Conservation (phyloP, 2,888 invertebrate species). For the Eupithecia vulgata region DNA sequence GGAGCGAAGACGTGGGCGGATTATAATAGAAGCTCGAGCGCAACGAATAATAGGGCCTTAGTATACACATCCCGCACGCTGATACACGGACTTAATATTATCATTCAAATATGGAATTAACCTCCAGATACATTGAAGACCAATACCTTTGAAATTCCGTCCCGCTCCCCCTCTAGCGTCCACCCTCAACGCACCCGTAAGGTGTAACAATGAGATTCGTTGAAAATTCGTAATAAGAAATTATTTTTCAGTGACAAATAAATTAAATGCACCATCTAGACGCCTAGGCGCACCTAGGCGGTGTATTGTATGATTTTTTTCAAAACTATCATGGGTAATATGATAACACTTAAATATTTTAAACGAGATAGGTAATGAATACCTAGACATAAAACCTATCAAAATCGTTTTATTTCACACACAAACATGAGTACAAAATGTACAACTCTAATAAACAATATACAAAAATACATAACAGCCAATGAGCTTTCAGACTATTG, state of each 20-base stretch:
- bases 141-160: neutral
- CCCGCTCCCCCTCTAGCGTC: neutral
- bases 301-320: neutral
- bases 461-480: neutral
- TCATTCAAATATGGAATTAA: too few relatives aligned
- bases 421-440: neutral
- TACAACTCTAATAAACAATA: neutral
- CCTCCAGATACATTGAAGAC: too few relatives aligned
- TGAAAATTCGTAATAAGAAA: neutral
- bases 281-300: neutral
- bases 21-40: too few relatives aligned
- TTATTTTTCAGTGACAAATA: neutral
- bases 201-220: neutral
- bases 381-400: neutral
- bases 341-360: neutral
- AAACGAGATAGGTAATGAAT: neutral
- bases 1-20: neutral
- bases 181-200: neutral
- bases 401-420: too few relatives aligned
- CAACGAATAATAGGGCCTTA: too few relatives aligned
- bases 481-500: neutral
- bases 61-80: too few relatives aligned
- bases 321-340: neutral
- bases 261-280: neutral
- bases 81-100: neutral